A percentile compares a stretch with the other conserved stretches of the same genome.
phyloP scores from a whole-genome alignment of 2,888 invertebrate species.

The Acanthoscelides obtectus region DNA sequence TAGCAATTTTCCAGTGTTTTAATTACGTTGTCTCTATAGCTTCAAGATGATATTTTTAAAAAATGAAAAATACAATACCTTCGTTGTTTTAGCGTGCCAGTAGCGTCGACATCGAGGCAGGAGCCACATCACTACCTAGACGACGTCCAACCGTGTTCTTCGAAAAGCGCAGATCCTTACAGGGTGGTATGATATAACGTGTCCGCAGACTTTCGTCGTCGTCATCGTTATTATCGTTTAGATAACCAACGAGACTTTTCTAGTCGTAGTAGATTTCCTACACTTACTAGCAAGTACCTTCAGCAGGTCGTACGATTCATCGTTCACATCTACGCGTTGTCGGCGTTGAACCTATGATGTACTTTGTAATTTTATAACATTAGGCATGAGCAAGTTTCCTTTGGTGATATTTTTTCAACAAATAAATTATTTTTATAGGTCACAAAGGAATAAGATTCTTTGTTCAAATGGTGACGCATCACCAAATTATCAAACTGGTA shows the following conservation, averaged over 20 bases:
- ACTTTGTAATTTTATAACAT: neutral
- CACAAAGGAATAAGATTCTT: too few species aligned
- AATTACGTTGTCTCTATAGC: too few species aligned
- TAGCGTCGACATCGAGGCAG: conserved; percentile 52
- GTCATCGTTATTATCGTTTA: conserved; percentile 20
- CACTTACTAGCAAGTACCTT: conserved; percentile 8
- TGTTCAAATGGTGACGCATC: too few species aligned
- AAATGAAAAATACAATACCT: too few species aligned
- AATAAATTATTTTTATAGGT: too few species aligned
- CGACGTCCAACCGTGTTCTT: conserved; percentile 50
- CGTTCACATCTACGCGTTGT: neutral
- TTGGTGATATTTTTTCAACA: too few species aligned
- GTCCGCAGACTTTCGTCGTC: conserved; percentile 21
- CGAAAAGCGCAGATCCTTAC: conserved; percentile 44
- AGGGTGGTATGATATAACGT: conserved; percentile 43
- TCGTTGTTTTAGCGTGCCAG: conserved; percentile 4
- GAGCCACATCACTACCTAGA: conserved; percentile 41
- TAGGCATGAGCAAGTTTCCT: too few species aligned
- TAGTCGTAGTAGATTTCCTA: conserved; percentile 14
- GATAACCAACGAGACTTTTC: conserved; percentile 18
- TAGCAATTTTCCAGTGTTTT: too few species aligned
- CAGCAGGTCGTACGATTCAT: conserved; percentile 2
- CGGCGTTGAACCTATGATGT: neutral
- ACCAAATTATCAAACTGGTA: too few species aligned
- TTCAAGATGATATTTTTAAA: too few species aligned